Percentiles rank a stretch among this genome's conserved stretches.
phyloP scores from a whole-genome alignment of 2,888 invertebrate genomes.

The Xestia xanthographa region DNA sequence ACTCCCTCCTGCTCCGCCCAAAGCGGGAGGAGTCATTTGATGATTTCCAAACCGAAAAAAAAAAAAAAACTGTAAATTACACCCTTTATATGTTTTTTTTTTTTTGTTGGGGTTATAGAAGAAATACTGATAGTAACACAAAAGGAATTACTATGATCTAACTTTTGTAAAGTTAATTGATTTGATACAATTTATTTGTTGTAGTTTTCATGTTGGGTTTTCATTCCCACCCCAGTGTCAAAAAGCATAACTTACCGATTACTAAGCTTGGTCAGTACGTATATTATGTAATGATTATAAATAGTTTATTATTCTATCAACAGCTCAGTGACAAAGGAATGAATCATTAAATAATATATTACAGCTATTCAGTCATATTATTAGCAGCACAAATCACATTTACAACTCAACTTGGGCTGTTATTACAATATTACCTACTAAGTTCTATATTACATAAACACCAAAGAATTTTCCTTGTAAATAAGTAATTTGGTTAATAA shows the following conservation, averaged over 20 bases:
- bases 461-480: slow-evolving; percentile 34
- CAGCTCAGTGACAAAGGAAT: slow-evolving; percentile 56
- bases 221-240: background rate
- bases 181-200: background rate
- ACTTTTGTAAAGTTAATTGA: background rate
- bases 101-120: too few relatives aligned
- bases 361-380: slow-evolving; percentile 36
- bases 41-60: too few relatives aligned
- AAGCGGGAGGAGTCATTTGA: too few relatives aligned
- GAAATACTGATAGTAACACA: too few relatives aligned
- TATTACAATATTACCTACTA: slow-evolving; percentile 3
- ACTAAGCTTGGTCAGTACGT: slow-evolving; percentile 1
- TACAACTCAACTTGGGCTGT: slow-evolving; percentile 7
- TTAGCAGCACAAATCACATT: slow-evolving; percentile 42
- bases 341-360: slow-evolving; percentile 55
- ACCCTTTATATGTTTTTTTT: too few relatives aligned
- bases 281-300: slow-evolving; percentile 41
- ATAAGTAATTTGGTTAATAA: slow-evolving; percentile 27
- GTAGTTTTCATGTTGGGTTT: background rate
- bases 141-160: background rate
- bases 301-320: slow-evolving; percentile 40
- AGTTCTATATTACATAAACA: background rate
- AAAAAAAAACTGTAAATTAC: too few relatives aligned
- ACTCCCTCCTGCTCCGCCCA: too few relatives aligned
- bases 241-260: slow-evolving; percentile 15